Conservation (phyloP, 2,888 invertebrate species). For the Eristalis arbustorum region DNA sequence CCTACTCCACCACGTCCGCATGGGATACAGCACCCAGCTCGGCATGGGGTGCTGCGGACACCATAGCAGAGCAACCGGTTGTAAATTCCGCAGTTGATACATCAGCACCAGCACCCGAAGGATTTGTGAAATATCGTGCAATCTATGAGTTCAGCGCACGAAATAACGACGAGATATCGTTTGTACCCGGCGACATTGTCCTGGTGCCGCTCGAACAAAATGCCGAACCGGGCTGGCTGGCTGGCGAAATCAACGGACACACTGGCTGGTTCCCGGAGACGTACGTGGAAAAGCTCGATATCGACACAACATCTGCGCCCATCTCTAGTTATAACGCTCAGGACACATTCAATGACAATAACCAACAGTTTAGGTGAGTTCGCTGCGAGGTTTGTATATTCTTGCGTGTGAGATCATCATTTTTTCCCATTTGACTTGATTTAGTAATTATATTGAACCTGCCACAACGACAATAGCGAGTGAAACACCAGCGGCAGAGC, state of each 20-base stretch:
- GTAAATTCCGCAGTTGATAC: constrained; percentile 72
- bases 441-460: constrained; percentile 61
- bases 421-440: background rate
- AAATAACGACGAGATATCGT: constrained; percentile 94
- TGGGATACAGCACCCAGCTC: constrained; percentile 81
- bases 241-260: constrained; percentile 93
- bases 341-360: constrained; percentile 77
- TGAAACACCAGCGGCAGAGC: constrained; percentile 72
- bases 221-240: constrained; percentile 98
- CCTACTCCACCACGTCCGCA: constrained; percentile 79
- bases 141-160: constrained; percentile 96
- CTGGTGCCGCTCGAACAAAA: constrained; percentile 87
- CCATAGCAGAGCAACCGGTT: constrained; percentile 72
- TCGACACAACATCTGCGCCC: constrained; percentile 63
- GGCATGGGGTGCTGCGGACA: constrained; percentile 75
- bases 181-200: constrained; percentile 96
- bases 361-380: constrained; percentile 82
- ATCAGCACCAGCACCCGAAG: constrained; percentile 80
- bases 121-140: constrained; percentile 89
- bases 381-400: background rate
- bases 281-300: constrained; percentile 90
- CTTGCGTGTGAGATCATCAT: background rate
- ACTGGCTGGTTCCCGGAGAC: constrained; percentile 98
- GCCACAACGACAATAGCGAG: constrained; percentile 67
- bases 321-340: constrained; percentile 72